These are phyloP conservation scores for Gonocerus acuteangulatus DNA, from an alignment of 2,888 invertebrate species.

Conservation along the genomic window DNA sequence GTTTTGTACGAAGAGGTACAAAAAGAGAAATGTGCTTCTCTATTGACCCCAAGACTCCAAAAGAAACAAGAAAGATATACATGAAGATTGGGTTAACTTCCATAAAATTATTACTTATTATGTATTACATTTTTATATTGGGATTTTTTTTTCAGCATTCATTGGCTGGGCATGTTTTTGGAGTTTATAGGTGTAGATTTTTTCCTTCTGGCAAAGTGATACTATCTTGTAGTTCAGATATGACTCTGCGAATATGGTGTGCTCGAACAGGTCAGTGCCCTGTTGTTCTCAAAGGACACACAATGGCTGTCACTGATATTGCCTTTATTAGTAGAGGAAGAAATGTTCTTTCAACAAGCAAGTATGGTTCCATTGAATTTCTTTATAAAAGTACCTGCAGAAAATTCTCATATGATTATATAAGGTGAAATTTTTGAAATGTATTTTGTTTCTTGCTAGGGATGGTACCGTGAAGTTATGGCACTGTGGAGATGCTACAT, in stretches of 20 bases:
- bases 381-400: too few species aligned
- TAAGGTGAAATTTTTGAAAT: background rate
- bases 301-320: slow-evolving; percentile 55
- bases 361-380: slow-evolving; percentile 49
- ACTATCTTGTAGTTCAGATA: slow-evolving; percentile 61
- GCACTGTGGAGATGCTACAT: slow-evolving; percentile 58
- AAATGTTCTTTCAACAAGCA: slow-evolving; percentile 61
- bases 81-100: too few species aligned
- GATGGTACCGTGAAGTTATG: slow-evolving; percentile 63
- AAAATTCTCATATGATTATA: slow-evolving; percentile 7
- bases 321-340: slow-evolving; percentile 58
- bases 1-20: too few species aligned
- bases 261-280: slow-evolving; percentile 60
- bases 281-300: slow-evolving; percentile 58
- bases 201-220: slow-evolving; percentile 65
- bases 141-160: too few species aligned
- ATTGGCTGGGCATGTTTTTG: slow-evolving; percentile 54
- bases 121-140: too few species aligned
- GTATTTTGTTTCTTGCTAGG: slow-evolving; percentile 42
- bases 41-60: too few species aligned
- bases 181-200: slow-evolving; percentile 58
- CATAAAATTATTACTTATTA: too few species aligned
- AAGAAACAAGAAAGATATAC: too few species aligned
- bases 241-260: slow-evolving; percentile 61
- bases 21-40: too few species aligned